Percentiles rank a stretch among this genome's conserved stretches.
phyloP scores from a whole-genome alignment of 1,140 invertebrate genomes.

The Microvelia longipes region DNA sequence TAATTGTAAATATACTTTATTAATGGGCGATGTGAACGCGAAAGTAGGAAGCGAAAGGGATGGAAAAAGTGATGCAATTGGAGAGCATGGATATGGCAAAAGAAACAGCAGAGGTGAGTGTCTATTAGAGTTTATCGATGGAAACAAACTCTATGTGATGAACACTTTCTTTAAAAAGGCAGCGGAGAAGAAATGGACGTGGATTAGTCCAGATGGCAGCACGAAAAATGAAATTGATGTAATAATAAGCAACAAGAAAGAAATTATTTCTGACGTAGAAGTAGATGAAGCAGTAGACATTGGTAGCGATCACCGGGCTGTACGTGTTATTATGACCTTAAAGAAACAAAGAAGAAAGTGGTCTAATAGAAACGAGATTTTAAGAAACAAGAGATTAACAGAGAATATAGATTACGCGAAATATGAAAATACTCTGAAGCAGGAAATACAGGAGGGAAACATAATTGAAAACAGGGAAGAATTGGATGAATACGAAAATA shows the following conservation, averaged over 20 bases:
- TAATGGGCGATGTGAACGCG: no score
- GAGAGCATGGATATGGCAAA: no score
- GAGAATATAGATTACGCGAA: neutral
- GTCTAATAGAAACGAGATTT: neutral
- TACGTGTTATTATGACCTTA: neutral
- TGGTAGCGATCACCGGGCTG: neutral
- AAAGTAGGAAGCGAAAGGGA: no score
- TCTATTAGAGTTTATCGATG: no score
- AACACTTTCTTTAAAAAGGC: no score
- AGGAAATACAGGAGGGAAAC: neutral
- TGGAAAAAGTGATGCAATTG: no score
- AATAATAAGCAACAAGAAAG: neutral
- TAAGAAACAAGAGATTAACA: neutral
- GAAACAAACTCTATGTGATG: no score
- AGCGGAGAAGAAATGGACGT: neutral
- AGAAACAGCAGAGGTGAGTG: no score
- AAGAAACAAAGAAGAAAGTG: neutral
- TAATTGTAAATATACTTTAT: no score
- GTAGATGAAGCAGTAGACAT: neutral
- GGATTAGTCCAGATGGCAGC: neutral
- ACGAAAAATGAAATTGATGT: neutral
- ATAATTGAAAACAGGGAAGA: neutral
- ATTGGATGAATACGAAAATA: neutral
- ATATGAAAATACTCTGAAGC: neutral
- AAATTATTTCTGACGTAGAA: neutral